Evolutionary conservation across 2,113 vertebrate species (phyloP).

Genomic region (Microcebus griseorufus): DNA sequence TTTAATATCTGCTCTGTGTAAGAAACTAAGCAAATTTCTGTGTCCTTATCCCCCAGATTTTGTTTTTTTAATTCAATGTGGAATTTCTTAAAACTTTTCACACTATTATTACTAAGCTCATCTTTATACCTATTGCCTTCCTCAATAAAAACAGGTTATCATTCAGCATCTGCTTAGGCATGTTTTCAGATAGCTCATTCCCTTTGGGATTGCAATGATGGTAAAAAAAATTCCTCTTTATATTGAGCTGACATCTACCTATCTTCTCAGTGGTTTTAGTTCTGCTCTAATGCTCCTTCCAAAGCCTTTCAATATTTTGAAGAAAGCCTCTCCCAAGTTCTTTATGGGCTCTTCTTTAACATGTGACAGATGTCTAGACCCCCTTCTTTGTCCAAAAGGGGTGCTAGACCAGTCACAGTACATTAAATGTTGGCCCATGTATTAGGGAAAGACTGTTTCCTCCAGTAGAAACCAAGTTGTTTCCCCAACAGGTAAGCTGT

Average conservation of each 20-base stretch:
- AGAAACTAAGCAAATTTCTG: not conserved
- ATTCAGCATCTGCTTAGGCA: not conserved
- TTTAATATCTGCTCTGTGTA: not conserved
- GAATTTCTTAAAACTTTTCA: not conserved
- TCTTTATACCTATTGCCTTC: not conserved
- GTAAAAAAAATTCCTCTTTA: not conserved
- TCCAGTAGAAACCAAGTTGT: not conserved
- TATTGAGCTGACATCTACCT: not conserved
- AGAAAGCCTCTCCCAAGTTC: not conserved
- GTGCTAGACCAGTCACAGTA: not conserved
- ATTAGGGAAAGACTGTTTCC: not conserved
- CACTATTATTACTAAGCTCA: constrained; percentile 9
- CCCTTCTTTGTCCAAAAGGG: not conserved
- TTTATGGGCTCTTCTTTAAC: constrained; percentile 1
- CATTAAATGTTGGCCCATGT: not conserved
- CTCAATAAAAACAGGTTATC: not conserved
- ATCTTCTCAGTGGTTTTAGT: not conserved
- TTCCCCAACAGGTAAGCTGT: not conserved
- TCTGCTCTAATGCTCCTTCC: not conserved
- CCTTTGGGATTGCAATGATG: not conserved
- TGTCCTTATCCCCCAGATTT: not conserved
- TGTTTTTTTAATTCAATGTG: not conserved
- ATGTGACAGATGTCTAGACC: not conserved
- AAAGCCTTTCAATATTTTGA: constrained; percentile 9
- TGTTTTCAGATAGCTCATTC: not conserved